Evolutionary conservation across 1,140 invertebrate species (phyloP).

Genomic region (Aphaenogaster floridana): DNA sequence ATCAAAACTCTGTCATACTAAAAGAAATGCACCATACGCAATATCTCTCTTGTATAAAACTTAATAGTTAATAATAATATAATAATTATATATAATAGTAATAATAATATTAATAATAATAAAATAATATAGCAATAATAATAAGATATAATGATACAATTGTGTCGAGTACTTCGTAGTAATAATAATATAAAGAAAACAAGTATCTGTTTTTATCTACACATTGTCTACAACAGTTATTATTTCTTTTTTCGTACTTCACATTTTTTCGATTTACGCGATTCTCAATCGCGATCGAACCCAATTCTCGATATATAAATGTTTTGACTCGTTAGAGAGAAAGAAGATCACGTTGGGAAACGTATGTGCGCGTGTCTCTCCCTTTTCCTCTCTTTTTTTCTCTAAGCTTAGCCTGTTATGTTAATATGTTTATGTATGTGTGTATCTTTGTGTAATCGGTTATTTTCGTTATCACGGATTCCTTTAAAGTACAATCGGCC

Average conservation of each 20-base stretch:
- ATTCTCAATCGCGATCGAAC: slow-evolving; percentile 38
- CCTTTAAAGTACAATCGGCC: slow-evolving; percentile 48
- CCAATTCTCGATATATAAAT: slow-evolving; percentile 16
- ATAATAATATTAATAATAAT: slow-evolving; percentile 73
- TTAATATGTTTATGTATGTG: slow-evolving; percentile 7
- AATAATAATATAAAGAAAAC: slow-evolving; percentile 77
- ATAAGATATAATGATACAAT: slow-evolving; percentile 71
- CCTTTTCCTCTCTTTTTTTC: not conserved
- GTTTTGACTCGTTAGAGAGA: slow-evolving; percentile 39
- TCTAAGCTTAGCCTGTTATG: slow-evolving; percentile 12
- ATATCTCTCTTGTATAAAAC: slow-evolving; percentile 75
- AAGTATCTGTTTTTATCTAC: slow-evolving; percentile 79
- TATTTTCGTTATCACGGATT: slow-evolving; percentile 42
- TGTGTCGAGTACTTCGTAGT: slow-evolving; percentile 65
- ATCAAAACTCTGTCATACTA: slow-evolving; percentile 71
- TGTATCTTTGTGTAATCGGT: slow-evolving; percentile 3
- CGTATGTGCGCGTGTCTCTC: slow-evolving; percentile 5
- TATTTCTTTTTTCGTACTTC: slow-evolving; percentile 38
- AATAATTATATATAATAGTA: slow-evolving; percentile 69
- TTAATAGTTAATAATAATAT: slow-evolving; percentile 71
- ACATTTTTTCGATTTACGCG: slow-evolving; percentile 27
- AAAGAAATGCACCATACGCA: slow-evolving; percentile 69
- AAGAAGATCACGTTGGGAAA: slow-evolving; percentile 48
- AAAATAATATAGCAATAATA: slow-evolving; percentile 67
- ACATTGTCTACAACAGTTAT: slow-evolving; percentile 69